Conservation (phyloP, 2,888 invertebrate genomes). For the Drosophila formosana region DNA sequence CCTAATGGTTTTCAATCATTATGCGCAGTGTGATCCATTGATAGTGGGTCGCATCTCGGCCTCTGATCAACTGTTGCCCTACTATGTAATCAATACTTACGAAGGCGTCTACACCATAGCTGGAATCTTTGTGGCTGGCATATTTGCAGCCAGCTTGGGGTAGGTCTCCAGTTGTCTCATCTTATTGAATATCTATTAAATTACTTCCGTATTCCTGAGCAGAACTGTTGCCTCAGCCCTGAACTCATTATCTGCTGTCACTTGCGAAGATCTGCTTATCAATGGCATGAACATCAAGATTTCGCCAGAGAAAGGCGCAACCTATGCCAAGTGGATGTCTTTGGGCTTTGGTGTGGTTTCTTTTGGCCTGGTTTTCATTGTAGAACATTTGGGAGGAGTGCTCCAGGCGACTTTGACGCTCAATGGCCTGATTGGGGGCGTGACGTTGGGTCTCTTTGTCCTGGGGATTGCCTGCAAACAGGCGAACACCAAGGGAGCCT, state of each 20-base stretch:
- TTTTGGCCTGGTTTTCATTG: slow-evolving; percentile 93
- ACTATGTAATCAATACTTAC: slow-evolving; percentile 94
- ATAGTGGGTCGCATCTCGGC: slow-evolving; percentile 89
- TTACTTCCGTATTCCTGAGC: slow-evolving; percentile 36
- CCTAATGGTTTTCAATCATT: slow-evolving; percentile 92
- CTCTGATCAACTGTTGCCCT: slow-evolving; percentile 93
- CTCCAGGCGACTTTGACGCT: slow-evolving; percentile 95
- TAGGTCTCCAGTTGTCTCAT: slow-evolving; percentile 84
- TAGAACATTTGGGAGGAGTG: slow-evolving; percentile 94
- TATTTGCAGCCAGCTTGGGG: slow-evolving; percentile 98
- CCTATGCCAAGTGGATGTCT: slow-evolving; percentile 90
- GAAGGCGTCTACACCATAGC: slow-evolving; percentile 92
- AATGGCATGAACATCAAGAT: slow-evolving; percentile 90
- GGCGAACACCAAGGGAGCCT: slow-evolving; percentile 90
- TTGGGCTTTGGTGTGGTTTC: slow-evolving; percentile 90
- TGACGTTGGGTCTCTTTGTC: slow-evolving; percentile 94
- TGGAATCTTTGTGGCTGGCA: slow-evolving; percentile 97
- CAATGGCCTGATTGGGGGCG: slow-evolving; percentile 95
- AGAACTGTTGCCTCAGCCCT: slow-evolving; percentile 98
- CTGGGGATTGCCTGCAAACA: slow-evolving; percentile 95
- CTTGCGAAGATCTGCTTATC: slow-evolving; percentile 93
- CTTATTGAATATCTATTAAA: background rate
- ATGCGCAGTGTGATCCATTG: slow-evolving; percentile 94
- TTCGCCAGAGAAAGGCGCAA: slow-evolving; percentile 91
- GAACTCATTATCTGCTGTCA: slow-evolving; percentile 96